A percentile compares a stretch with the other conserved stretches of the same genome.
These are phyloP conservation scores for Theristus sp. DNA, from an alignment of 2,888 invertebrate species.

Conservation along the genomic window DNA sequence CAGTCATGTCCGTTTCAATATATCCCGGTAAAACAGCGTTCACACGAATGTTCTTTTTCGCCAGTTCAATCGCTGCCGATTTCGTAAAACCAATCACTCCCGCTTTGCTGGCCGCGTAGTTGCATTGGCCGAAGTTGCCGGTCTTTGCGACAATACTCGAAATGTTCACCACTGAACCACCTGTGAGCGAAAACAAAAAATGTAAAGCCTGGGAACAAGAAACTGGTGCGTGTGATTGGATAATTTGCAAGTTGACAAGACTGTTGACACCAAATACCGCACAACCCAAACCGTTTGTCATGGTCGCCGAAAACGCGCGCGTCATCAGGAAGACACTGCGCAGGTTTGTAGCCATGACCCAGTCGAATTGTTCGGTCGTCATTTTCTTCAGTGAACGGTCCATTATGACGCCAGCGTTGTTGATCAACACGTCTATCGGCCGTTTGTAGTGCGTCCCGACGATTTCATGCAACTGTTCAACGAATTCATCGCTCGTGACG, in stretches of 20 bases:
- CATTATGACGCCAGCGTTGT: constrained; percentile 51
- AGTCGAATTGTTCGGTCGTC: constrained; percentile 56
- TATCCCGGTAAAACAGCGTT: constrained; percentile 68
- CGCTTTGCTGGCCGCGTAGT: constrained; percentile 80
- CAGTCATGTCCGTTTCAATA: constrained; percentile 63
- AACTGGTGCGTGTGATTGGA: neutral
- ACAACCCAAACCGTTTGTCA: neutral
- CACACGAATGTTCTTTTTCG: constrained; percentile 32
- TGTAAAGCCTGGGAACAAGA: neutral
- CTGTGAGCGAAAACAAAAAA: neutral
- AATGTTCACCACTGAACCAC: constrained; percentile 51
- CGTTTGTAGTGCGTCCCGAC: constrained; percentile 40
- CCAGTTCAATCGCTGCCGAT: constrained; percentile 67
- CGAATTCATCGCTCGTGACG: constrained; percentile 46
- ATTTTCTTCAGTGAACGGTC: constrained; percentile 69
- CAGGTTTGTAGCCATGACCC: constrained; percentile 64
- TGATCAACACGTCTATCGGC: constrained; percentile 61
- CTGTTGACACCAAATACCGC: too few relatives aligned
- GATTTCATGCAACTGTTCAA: constrained; percentile 43
- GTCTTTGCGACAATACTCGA: constrained; percentile 62
- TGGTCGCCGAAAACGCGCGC: neutral
- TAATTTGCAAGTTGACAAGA: too few relatives aligned
- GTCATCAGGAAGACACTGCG: neutral
- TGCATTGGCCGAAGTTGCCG: constrained; percentile 70
- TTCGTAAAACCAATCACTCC: constrained; percentile 69